Evolutionary conservation across 2,797 vertebrate species (phyloP).

Genomic region (Pangasius djambal): DNA sequence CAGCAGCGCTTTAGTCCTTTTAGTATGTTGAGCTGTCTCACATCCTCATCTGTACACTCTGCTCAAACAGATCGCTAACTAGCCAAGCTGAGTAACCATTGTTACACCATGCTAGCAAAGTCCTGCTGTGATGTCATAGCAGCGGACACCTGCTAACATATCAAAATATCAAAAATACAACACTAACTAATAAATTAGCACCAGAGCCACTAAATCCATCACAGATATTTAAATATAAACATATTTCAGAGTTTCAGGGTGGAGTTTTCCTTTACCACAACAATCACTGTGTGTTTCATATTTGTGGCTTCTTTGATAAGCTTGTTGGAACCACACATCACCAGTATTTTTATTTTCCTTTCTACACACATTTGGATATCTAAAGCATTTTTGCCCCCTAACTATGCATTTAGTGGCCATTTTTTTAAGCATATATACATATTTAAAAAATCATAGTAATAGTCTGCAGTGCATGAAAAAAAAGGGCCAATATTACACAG

Average conservation of each 20-base stretch:
- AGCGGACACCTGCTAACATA: not conserved
- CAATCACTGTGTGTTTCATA: not conserved
- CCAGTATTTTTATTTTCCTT: not conserved
- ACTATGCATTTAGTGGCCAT: not conserved
- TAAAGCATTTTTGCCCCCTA: not conserved
- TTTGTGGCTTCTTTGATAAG: not conserved
- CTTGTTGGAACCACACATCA: not conserved
- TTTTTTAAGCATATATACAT: not conserved
- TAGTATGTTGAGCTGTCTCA: not conserved
- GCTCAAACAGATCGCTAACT: not conserved
- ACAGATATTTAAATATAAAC: not conserved
- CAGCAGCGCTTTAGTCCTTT: not conserved
- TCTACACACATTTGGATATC: not conserved
- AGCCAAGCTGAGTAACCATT: not conserved
- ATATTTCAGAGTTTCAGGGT: slow-evolving; percentile 9
- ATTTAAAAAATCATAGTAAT: not conserved
- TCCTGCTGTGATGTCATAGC: not conserved
- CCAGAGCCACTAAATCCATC: not conserved
- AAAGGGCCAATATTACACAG: not conserved
- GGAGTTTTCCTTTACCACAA: not conserved
- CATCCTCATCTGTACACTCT: not conserved
- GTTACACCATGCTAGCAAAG: no score
- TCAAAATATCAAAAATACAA: not conserved
- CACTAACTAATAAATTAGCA: not conserved
- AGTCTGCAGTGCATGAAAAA: not conserved